Evolutionary conservation across 2,113 vertebrate species (phyloP).

Genomic region (Pitta sordida): DNA sequence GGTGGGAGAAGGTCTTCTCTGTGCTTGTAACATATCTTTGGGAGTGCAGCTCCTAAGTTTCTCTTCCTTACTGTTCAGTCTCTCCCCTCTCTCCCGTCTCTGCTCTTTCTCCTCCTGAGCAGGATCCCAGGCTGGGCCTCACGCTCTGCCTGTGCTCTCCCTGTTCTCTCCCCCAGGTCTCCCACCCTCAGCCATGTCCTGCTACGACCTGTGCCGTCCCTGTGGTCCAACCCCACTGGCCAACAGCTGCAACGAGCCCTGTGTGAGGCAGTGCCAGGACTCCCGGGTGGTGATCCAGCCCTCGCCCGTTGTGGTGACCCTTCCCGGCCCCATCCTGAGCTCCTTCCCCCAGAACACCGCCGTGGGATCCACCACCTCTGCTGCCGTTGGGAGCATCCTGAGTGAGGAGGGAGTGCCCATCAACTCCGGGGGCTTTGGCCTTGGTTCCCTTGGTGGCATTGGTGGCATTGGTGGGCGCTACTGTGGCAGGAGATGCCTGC

Average conservation of each 20-base stretch:
- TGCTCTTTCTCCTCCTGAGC: no score
- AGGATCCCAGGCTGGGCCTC: not conserved
- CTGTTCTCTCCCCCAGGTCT: no score
- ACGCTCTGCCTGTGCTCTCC: not conserved
- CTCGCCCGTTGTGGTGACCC: not conserved
- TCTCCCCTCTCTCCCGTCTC: fast-evolving
- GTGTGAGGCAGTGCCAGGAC: slow-evolving; percentile 18
- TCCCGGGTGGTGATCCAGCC: not conserved
- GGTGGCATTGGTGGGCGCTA: not conserved
- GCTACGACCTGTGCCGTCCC: not conserved
- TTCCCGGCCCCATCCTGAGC: slow-evolving; percentile 22
- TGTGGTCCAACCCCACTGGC: not conserved
- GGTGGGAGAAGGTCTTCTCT: not conserved
- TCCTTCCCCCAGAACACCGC: slow-evolving; percentile 24
- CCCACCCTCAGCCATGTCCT: not conserved
- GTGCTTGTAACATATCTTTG: fast-evolving
- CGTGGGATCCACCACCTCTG: not conserved
- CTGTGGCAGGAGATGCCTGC: not conserved
- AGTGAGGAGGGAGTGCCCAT: not conserved
- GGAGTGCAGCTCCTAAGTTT: not conserved
- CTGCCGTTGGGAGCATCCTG: not conserved
- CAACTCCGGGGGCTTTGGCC: not conserved
- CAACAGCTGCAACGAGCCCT: slow-evolving; percentile 29
- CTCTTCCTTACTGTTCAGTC: no score
- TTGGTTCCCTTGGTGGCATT: not conserved